Conservation (phyloP, 2,113 vertebrate species). For the Cnemophilus loriae region DNA sequence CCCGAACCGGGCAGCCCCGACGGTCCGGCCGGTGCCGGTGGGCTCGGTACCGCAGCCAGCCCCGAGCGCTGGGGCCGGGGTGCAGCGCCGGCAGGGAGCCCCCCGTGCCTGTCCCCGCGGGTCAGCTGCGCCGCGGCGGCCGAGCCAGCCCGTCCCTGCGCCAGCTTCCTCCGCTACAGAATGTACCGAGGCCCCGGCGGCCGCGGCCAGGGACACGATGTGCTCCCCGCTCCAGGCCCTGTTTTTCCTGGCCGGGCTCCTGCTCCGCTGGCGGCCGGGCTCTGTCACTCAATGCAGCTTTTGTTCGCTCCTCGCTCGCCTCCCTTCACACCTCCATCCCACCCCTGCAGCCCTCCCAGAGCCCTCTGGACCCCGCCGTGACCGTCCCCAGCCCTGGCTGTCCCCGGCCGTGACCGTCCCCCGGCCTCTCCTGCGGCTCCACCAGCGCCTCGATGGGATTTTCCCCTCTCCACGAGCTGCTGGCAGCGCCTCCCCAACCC, state of each 20-base stretch:
- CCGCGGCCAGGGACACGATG: constrained; percentile 64
- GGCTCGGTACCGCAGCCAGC: neutral
- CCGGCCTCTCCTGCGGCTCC: neutral
- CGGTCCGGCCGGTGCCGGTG: neutral
- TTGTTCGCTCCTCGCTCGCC: constrained; percentile 6
- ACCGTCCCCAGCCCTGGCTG: neutral
- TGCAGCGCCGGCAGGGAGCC: neutral
- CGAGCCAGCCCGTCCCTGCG: neutral
- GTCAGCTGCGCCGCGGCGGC: neutral
- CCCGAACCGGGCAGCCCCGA: neutral
- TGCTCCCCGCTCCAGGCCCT: constrained; percentile 55
- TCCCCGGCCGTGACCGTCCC: neutral
- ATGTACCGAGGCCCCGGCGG: constrained; percentile 39
- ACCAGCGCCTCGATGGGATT: accelerated
- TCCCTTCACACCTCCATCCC: constrained; percentile 17
- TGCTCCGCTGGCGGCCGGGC: constrained; percentile 5
- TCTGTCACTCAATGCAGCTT: constrained; percentile 29
- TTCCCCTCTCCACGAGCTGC: accelerated
- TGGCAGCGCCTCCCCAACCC: neutral
- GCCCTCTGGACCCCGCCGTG: neutral
- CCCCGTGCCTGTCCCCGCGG: neutral
- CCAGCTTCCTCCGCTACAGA: constrained; percentile 47
- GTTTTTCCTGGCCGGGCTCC: constrained; percentile 52
- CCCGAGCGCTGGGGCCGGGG: neutral
- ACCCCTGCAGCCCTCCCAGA: neutral